phyloP scores from a whole-genome alignment of 2,888 invertebrate genomes.

The Agriopis leucophaearia region DNA sequence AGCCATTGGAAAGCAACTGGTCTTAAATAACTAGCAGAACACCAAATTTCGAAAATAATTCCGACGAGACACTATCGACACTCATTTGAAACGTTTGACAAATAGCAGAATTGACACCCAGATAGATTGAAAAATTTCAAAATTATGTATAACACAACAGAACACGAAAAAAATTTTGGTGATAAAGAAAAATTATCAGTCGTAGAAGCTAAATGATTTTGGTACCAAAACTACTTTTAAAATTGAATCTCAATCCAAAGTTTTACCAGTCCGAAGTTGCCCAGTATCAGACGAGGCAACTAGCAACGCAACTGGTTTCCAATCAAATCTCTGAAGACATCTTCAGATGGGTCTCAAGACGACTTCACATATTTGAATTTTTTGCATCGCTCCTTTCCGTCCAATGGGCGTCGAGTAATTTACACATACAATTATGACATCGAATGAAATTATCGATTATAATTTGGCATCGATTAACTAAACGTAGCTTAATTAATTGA shows the following conservation, averaged over 20 bases:
- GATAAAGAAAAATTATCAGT: not conserved
- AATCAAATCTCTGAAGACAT: not conserved
- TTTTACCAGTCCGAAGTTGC: conserved; percentile 14
- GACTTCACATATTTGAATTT: not conserved
- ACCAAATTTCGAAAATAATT: no score
- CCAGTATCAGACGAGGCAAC: not conserved
- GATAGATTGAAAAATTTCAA: no score
- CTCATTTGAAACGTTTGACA: no score
- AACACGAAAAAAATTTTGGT: no score
- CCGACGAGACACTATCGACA: no score
- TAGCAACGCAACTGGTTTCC: not conserved
- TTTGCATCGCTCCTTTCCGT: not conserved
- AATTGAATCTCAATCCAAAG: conserved; percentile 25
- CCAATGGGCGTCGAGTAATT: conserved; percentile 19
- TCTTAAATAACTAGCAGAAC: no score
- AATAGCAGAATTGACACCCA: no score
- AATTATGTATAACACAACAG: no score
- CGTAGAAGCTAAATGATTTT: not conserved
- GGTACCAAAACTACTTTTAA: not conserved
- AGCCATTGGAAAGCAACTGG: no score
- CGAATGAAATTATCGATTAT: conserved; percentile 57
- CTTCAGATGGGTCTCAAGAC: not conserved
- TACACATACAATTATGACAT: conserved; percentile 33
- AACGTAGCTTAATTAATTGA: conserved; percentile 69
- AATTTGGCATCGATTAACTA: conserved; percentile 83